Conservation (phyloP, 2,797 vertebrate species). For the Cryptoprocta ferox region DNA sequence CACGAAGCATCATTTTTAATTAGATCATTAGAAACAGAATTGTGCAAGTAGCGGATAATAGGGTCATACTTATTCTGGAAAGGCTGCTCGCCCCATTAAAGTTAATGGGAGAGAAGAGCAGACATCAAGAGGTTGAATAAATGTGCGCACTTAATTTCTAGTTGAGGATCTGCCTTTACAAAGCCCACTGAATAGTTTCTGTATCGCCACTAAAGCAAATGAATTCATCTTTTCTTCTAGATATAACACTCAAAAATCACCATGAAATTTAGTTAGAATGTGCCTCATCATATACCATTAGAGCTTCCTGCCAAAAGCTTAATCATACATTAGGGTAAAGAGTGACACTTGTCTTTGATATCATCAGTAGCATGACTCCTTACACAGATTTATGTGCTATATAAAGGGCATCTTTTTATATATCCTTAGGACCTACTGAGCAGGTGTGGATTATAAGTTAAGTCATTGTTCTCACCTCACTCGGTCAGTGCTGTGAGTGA, state of each 20-base stretch:
- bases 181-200: neutral
- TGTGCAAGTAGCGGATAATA: constrained; percentile 33
- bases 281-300: neutral
- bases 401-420: neutral
- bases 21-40: neutral
- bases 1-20: constrained; percentile 65
- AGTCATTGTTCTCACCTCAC: constrained; percentile 90
- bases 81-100: constrained; percentile 60
- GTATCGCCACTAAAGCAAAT: neutral
- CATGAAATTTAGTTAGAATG: neutral
- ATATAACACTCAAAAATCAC: neutral
- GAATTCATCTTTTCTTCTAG: neutral
- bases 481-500: constrained; percentile 98
- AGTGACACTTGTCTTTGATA: neutral
- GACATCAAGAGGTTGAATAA: constrained; percentile 45
- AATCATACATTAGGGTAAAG: neutral
- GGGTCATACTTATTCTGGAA: constrained; percentile 55
- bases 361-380: neutral
- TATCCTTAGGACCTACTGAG: neutral
- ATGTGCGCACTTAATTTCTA: constrained; percentile 36
- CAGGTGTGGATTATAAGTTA: neutral
- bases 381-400: neutral
- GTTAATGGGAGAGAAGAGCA: constrained; percentile 47
- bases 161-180: neutral
- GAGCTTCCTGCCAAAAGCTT: neutral